Evolutionary conservation across 35 echinoderm and acorn worm species (phyloP).

Genomic region (Amphiura filiformis): DNA sequence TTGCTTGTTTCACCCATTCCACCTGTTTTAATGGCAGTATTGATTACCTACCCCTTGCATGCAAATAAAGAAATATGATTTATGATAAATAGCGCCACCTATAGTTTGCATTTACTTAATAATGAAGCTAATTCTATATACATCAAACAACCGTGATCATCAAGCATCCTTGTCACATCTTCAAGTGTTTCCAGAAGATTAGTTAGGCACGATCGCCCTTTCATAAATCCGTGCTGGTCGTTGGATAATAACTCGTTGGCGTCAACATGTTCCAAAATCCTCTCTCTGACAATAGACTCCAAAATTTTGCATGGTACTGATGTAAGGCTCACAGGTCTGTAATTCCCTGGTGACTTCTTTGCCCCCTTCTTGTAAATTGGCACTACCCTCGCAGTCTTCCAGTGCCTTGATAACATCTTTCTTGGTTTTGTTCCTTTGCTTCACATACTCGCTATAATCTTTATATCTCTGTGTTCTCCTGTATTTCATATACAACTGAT

Average conservation of each 20-base stretch:
- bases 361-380: conserved; percentile 24
- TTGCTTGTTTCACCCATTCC: no score
- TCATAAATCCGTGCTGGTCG: conserved; percentile 30
- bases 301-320: conserved; percentile 32
- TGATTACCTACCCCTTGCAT: no score
- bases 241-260: conserved; percentile 9
- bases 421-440: background rate
- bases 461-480: conserved; percentile 14
- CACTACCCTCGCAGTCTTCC: background rate
- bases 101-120: no score
- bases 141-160: background rate
- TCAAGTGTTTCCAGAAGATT: background rate
- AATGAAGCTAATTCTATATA: no score
- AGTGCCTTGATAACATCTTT: background rate
- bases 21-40: no score
- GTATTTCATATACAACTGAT: background rate
- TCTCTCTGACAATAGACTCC: conserved; percentile 16
- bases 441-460: background rate
- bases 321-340: conserved; percentile 58
- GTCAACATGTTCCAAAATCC: background rate
- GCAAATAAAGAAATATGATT: no score
- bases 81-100: no score
- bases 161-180: background rate
- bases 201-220: background rate
- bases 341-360: conserved; percentile 9